phyloP scores from a whole-genome alignment of 1,140 invertebrate species.

The Pseudomyrmex dendroicus region DNA sequence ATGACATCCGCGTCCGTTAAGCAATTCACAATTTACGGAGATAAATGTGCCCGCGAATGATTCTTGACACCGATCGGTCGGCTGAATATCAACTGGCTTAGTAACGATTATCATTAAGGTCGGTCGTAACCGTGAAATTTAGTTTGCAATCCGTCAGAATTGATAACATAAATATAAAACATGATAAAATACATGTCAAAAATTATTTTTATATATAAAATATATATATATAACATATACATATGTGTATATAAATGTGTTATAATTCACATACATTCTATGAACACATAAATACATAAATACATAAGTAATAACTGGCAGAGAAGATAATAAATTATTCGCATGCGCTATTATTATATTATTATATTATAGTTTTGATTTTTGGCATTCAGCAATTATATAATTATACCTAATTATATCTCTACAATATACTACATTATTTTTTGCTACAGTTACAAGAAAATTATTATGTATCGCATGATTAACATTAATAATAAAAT shows the following conservation, averaged over 20 bases:
- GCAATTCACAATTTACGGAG: conserved; percentile 18
- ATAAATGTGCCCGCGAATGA: conserved; percentile 15
- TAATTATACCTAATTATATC: not conserved
- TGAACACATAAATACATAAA: conserved; percentile 34
- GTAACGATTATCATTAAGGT: conserved; percentile 5
- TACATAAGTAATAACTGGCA: conserved; percentile 9
- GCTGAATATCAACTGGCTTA: not conserved
- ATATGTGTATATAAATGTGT: not conserved
- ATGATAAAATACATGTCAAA: not conserved
- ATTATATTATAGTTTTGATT: not conserved
- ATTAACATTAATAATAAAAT: conserved; percentile 15
- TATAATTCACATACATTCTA: conserved; percentile 19
- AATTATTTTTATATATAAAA: conserved; percentile 39
- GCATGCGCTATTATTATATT: not conserved
- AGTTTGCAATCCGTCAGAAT: not conserved
- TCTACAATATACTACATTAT: not conserved
- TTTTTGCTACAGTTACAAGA: not conserved
- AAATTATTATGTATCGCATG: conserved; percentile 39
- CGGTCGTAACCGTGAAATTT: not conserved
- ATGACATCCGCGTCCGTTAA: conserved; percentile 32
- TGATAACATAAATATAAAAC: not conserved
- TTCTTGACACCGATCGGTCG: conserved; percentile 2
- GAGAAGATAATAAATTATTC: conserved; percentile 5
- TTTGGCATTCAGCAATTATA: conserved; percentile 8
- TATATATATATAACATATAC: not conserved